Evolutionary conservation across 2,797 vertebrate genomes (phyloP), one percentile per base, ranked within the genome.

Genomic region (Peromyscus eremicus): DNA sequence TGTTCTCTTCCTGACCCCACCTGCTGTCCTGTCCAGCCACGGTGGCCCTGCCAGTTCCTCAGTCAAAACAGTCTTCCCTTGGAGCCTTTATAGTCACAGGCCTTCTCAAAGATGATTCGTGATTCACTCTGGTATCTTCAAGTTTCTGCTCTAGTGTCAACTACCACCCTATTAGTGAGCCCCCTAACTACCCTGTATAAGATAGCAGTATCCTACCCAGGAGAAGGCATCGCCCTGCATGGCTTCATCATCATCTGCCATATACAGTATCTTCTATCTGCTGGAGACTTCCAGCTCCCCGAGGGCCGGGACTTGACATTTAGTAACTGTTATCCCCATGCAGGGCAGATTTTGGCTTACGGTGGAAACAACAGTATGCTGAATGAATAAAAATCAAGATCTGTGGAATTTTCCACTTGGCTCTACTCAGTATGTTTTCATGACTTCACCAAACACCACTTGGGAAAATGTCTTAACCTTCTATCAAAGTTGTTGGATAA

Each of bases 401-500:
- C 68, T 83, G 75, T 46, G 85, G 46, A 86, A 14, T 66, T 94
- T 97, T 92, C 75, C 91, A 12, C 93, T 68, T 92, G 92, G 32
- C 89, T 86, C n/a, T 73, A 73, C 49, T 93, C 91, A 21, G 34
- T 79, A 40, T 66, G 37, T 77, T 96, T 94, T 57, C 76, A 55
- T 9, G 43, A 91, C 37, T 91, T 77, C 95, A 80, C 57, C 32
- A 95, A 89, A 94, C 77, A 62, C 43, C 82, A 68, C 82, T 92
- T 77, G 75, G 83, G 37, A 91, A 88, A 82, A 71, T 60, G 68
- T 68, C 64, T 55, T 17, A 21, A 89, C 57, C 81, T 87, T 91
- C 94, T 96, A 43, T 82, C 70, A 64, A 55, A 94, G 46, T 34
- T 91, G 34, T 21, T 92, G 66, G 75, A 75, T 91, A 97, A 89